Evolutionary conservation across 2,113 vertebrate genomes (phyloP).

Genomic region (Sander vitreus): DNA sequence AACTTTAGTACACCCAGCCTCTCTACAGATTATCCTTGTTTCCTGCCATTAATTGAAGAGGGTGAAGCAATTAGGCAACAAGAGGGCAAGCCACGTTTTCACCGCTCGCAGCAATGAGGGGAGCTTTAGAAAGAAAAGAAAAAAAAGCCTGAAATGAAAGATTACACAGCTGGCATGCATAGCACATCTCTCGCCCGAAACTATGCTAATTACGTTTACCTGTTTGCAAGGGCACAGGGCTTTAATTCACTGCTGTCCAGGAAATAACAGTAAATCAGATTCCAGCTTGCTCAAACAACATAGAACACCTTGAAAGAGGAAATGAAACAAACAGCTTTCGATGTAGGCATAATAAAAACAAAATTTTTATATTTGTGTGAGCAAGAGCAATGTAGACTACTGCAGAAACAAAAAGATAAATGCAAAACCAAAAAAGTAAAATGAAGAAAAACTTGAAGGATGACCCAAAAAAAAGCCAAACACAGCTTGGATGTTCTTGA

Average conservation of each 20-base stretch:
- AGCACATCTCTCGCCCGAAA: neutral
- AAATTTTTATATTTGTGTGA: neutral
- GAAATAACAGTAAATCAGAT: conserved; percentile 2
- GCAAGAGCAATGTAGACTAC: neutral
- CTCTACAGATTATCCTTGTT: conserved; percentile 17
- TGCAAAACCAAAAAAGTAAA: neutral
- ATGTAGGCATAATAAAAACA: neutral
- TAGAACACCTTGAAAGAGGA: neutral
- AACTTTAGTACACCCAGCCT: conserved; percentile 49
- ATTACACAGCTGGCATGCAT: neutral
- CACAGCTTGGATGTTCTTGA: conserved; percentile 28
- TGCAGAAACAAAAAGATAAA: neutral
- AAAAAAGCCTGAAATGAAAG: neutral
- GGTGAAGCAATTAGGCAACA: conserved; percentile 23
- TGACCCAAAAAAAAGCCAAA: conserved; percentile 16
- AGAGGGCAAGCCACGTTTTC: conserved; percentile 6
- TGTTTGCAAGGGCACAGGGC: conserved; percentile 19
- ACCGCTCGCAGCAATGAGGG: neutral
- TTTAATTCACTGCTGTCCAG: conserved; percentile 14
- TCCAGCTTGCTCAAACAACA: conserved; percentile 6
- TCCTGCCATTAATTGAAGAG: conserved; percentile 30
- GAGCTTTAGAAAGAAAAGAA: neutral
- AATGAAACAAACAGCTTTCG: neutral
- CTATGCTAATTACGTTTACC: conserved; percentile 6
- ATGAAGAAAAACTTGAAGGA: conserved; percentile 13